Evolutionary conservation across 2,888 invertebrate genomes (phyloP), one percentile per base, ranked within the genome.

Genomic region (Drosophila anomelani): DNA sequence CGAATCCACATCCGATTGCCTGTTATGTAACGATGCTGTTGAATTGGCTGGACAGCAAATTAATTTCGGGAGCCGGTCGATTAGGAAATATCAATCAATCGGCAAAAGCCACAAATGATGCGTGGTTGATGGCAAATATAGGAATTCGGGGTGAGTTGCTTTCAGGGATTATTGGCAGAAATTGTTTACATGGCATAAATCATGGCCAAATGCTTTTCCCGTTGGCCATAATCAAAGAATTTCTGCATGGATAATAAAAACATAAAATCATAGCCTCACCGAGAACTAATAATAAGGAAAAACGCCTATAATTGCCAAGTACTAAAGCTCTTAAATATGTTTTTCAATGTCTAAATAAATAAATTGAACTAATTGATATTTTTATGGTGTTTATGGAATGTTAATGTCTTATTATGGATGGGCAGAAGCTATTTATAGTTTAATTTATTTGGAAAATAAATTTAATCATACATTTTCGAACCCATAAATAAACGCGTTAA

Each of bases 1-100:
- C 38, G 13, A 32, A 39, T 32, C 44, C 34, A 38, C 26, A 56
- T 38, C 36, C 23, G 41, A 71, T 20, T 51, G 13, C n/a, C 39
- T 29, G 34, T 56, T 56, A 32, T 59, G 58, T 17, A 70, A 70
- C 32, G 34, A 44, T n/a, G 41, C 26, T 43, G 43, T 44, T 59
- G 59, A 46, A 46, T 23, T 36, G 17, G 13, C 36, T 34, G 72
- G 71, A 34, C 26, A 53, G 69, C 44, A 26, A 69, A 68, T 68
- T 55, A 67, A 46, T 67, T 47, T 41, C 9, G 69, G 67, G 38
- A 68, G 9, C 32, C n/a, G 23, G 38, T 23, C 3, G 34, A 47
- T 29, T 47, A n/a, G 68, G 68, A 68, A 69, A 57, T 43, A 57
- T 70, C 68, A 69, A 68, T 68, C 68, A 68, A 47, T 47, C 46